Evolutionary conservation across 2,797 vertebrate species (phyloP).

Genomic region (Podargus strigoides): DNA sequence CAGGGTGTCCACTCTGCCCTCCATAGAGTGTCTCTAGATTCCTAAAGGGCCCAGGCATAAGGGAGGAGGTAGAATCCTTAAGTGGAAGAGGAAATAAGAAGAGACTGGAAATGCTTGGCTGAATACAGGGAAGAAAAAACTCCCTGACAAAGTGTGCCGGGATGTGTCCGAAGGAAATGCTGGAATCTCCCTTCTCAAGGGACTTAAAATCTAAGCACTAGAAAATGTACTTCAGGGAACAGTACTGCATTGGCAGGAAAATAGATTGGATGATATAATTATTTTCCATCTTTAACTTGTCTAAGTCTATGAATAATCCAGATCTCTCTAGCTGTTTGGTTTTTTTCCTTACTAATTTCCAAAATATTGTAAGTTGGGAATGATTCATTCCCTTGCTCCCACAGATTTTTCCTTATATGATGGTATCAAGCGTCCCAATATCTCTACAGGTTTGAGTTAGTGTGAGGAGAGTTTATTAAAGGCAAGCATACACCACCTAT

Average conservation of each 20-base stretch:
- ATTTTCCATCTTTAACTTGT: conserved; percentile 26
- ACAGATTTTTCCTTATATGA: neutral
- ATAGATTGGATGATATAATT: conserved; percentile 25
- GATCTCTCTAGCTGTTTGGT: neutral
- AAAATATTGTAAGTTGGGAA: neutral
- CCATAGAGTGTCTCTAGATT: too few relatives aligned
- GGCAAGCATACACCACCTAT: neutral
- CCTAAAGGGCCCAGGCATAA: neutral
- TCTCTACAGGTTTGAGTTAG: neutral
- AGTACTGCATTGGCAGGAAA: conserved; percentile 17
- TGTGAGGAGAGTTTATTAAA: neutral
- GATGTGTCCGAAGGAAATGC: conserved; percentile 16
- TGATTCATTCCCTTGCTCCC: neutral
- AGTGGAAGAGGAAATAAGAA: neutral
- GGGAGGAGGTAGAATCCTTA: neutral
- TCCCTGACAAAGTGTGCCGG: neutral
- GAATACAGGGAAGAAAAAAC: neutral
- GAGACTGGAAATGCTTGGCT: neutral
- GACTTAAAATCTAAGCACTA: conserved; percentile 20
- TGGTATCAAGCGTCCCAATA: neutral
- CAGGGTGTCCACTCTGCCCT: neutral
- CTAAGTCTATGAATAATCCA: conserved; percentile 5
- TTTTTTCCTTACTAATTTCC: neutral
- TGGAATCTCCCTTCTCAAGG: conserved; percentile 9
- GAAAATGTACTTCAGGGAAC: conserved; percentile 32